Conservation (phyloP, 2,113 vertebrate genomes). For the Pica pica region DNA sequence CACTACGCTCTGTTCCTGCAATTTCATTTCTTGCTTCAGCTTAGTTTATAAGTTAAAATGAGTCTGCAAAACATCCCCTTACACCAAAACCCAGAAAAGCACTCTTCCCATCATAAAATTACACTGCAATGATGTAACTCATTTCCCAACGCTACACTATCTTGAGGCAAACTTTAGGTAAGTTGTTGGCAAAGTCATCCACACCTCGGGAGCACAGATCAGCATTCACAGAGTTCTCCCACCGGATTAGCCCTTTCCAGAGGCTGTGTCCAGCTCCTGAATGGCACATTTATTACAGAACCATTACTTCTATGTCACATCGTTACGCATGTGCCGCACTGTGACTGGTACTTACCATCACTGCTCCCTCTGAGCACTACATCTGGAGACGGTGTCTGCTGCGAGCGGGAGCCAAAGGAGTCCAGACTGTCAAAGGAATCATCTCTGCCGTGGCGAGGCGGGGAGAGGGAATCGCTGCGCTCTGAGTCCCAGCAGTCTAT, state of each 20-base stretch:
- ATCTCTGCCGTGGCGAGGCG: conserved; percentile 89
- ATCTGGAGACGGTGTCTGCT: conserved; percentile 95
- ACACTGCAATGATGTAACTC: conserved; percentile 32
- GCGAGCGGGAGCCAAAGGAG: conserved; percentile 94
- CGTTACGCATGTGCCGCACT: accelerated
- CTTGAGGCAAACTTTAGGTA: conserved; percentile 7
- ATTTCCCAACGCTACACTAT: not conserved
- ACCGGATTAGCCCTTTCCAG: not conserved
- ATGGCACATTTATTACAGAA: not conserved
- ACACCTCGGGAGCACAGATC: conserved; percentile 5
- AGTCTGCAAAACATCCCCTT: conserved; percentile 20
- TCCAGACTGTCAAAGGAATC: conserved; percentile 99
- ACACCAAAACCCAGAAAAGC: conserved; percentile 8
- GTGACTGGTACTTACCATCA: conserved; percentile 82
- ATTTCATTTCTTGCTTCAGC: not conserved
- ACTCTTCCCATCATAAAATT: not conserved
- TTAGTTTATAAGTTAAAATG: conserved; percentile 25
- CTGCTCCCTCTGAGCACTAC: conserved; percentile 91
- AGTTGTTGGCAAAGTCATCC: not conserved
- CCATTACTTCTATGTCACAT: not conserved
- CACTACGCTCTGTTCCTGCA: not conserved
- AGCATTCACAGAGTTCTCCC: not conserved
- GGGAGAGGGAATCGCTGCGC: conserved; percentile 94
- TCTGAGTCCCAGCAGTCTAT: conserved; percentile 98
- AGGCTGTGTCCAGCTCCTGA: not conserved